Evolutionary conservation across 2,888 invertebrate species (phyloP).

Genomic region (Habrosyne pyritoides): DNA sequence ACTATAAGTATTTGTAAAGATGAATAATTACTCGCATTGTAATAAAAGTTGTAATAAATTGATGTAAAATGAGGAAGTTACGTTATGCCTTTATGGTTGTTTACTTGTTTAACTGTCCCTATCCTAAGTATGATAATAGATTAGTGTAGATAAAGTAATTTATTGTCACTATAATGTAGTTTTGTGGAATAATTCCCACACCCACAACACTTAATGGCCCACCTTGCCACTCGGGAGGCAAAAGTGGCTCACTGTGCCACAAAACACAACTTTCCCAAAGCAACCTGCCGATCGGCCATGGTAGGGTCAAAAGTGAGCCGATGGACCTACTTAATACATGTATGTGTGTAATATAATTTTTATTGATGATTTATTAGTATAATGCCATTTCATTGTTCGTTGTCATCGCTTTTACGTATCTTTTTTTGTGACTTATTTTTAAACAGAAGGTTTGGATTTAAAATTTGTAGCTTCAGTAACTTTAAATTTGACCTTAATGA

Average conservation of each 20-base stretch:
- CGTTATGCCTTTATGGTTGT: neutral
- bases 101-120: neutral
- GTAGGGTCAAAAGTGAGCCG: neutral
- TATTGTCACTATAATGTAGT: neutral
- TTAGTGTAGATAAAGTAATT: too few species aligned
- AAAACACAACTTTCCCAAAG: conserved; percentile 37
- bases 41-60: neutral
- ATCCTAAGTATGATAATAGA: too few species aligned
- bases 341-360: neutral
- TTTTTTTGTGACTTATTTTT: too few species aligned
- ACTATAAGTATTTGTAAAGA: neutral
- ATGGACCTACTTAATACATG: neutral
- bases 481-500: too few species aligned
- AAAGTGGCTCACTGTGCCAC: conserved; percentile 32
- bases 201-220: conserved; percentile 27
- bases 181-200: neutral
- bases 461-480: too few species aligned
- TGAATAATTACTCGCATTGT: neutral
- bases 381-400: neutral
- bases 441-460: too few species aligned
- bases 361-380: neutral
- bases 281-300: conserved; percentile 9
- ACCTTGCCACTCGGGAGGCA: conserved; percentile 26
- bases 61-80: neutral
- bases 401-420: neutral